Conservation (phyloP, 2,888 invertebrate species). For the Philopedon plagiatum region DNA sequence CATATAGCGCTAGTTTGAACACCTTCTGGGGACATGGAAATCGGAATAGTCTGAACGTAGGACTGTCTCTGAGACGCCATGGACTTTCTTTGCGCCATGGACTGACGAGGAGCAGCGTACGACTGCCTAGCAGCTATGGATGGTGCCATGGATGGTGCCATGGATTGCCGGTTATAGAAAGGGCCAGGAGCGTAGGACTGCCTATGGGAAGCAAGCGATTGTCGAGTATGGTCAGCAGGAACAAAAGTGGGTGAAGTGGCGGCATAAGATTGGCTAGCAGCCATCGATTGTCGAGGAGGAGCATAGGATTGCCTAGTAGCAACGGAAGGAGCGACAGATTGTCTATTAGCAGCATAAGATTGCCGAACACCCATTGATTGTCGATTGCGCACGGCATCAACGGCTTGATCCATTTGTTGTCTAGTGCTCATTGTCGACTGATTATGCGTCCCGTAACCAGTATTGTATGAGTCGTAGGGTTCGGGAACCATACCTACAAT, state of each 20-base stretch:
- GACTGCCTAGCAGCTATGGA: not conserved
- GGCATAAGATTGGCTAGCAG: not conserved
- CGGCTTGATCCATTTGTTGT: too few relatives aligned
- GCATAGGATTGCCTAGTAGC: not conserved
- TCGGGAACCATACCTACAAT: too few relatives aligned
- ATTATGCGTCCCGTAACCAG: too few relatives aligned
- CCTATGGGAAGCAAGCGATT: too few relatives aligned
- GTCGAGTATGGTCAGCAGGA: too few relatives aligned
- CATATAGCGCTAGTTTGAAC: not conserved
- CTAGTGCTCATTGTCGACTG: too few relatives aligned
- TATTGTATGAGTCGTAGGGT: too few relatives aligned
- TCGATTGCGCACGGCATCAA: too few relatives aligned
- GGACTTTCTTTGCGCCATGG: too few relatives aligned
- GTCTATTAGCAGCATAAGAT: not conserved
- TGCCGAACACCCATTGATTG: not conserved
- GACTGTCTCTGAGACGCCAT: not conserved
- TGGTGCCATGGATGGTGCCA: not conserved
- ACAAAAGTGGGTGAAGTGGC: too few relatives aligned
- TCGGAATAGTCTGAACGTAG: not conserved
- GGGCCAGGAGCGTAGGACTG: too few relatives aligned
- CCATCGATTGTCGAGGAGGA: not conserved
- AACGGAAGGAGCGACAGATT: not conserved
- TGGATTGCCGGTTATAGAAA: not conserved
- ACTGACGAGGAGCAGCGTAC: not conserved
- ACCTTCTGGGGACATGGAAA: not conserved